These are phyloP conservation scores for Sebastes flavidus DNA, from an alignment of 2,797 vertebrate species.

Conservation along the genomic window DNA sequence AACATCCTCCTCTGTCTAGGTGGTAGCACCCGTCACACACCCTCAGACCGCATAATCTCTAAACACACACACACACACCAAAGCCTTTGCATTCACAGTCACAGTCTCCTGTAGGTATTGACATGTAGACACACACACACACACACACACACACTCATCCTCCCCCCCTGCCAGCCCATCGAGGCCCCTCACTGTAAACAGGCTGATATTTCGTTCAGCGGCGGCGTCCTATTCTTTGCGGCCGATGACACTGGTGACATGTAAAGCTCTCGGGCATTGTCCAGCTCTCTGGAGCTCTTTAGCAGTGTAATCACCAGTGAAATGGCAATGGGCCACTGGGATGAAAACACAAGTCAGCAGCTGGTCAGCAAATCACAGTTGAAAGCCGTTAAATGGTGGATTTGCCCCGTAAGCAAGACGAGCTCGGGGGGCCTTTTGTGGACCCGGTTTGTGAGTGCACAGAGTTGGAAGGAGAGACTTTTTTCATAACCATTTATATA, in stretches of 20 bases:
- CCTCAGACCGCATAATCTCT: slow-evolving; percentile 46
- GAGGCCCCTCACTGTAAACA: slow-evolving; percentile 75
- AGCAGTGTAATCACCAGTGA: slow-evolving; percentile 74
- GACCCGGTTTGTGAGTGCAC: slow-evolving; percentile 19
- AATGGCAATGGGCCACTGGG: slow-evolving; percentile 68
- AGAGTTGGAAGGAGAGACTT: slow-evolving; percentile 13
- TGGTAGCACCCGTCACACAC: slow-evolving; percentile 21
- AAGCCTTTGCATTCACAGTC: slow-evolving; percentile 26
- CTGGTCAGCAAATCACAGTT: slow-evolving; percentile 89
- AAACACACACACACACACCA: slow-evolving; percentile 4
- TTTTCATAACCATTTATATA: background rate
- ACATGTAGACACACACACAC: slow-evolving; percentile 13
- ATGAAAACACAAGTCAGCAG: slow-evolving; percentile 88
- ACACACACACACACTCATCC: background rate
- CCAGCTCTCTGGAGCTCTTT: slow-evolving; percentile 67
- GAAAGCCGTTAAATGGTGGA: slow-evolving; percentile 78
- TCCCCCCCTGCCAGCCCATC: background rate
- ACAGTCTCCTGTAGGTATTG: slow-evolving; percentile 28
- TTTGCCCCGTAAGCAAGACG: slow-evolving; percentile 79
- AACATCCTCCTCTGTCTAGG: background rate
- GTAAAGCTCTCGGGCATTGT: slow-evolving; percentile 82
- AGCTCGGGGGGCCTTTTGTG: slow-evolving; percentile 45
- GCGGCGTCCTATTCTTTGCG: slow-evolving; percentile 70
- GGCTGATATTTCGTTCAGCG: slow-evolving; percentile 60
- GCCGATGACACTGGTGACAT: slow-evolving; percentile 75